These are phyloP conservation scores for Hirudinaria manillensis DNA, from an alignment of 2,888 invertebrate genomes.

Conservation along the genomic window DNA sequence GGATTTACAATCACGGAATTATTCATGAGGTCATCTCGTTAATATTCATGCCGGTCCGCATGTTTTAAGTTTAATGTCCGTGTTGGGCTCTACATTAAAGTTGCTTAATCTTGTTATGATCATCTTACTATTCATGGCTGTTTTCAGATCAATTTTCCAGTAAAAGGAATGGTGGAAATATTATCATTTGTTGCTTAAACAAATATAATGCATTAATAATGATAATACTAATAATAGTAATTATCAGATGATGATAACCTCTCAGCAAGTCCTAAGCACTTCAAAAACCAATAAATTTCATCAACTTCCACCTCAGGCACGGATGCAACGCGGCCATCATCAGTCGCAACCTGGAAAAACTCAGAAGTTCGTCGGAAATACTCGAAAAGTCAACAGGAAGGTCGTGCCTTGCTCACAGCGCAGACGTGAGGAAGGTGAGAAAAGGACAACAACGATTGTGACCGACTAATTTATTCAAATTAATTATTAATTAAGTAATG, in stretches of 20 bases:
- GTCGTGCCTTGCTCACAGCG: conserved; percentile 46
- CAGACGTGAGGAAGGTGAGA: conserved; percentile 51
- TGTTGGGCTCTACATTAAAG: background rate
- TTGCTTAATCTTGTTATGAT: no score
- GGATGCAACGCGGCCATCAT: conserved; percentile 50
- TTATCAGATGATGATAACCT: no score
- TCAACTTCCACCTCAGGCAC: conserved; percentile 43
- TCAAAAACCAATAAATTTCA: no score
- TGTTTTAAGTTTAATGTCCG: background rate
- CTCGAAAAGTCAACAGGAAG: conserved; percentile 46
- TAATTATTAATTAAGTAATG: background rate
- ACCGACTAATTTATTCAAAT: background rate
- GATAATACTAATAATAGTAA: no score
- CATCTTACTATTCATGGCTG: no score
- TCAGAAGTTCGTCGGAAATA: conserved; percentile 44
- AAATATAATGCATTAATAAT: no score
- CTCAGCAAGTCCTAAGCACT: no score
- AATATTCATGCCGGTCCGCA: background rate
- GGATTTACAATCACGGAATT: conserved; percentile 52
- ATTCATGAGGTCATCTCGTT: conserved; percentile 47
- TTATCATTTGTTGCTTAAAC: no score
- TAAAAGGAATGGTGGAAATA: no score
- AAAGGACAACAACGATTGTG: background rate
- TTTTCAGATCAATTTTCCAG: no score
- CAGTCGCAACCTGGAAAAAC: conserved; percentile 46